Percentiles rank a stretch among this genome's conserved stretches.
phyloP scores from a whole-genome alignment of 2,113 vertebrate genomes.

The Ciconia maguari region DNA sequence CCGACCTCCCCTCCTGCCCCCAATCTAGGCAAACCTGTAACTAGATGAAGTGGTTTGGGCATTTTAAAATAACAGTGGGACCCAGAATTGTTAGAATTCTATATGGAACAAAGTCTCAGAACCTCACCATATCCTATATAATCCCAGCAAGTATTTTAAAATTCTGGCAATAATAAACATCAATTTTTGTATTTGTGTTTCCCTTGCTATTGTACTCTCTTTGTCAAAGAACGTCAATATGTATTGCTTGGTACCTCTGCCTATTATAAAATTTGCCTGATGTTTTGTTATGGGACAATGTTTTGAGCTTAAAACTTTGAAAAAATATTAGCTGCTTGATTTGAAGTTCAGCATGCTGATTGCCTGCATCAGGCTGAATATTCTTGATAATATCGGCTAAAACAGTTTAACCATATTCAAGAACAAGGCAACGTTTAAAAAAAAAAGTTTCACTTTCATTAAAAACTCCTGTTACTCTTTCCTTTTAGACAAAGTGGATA shows the following conservation, averaged over 20 bases:
- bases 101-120: background rate
- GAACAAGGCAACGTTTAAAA: background rate
- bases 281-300: background rate
- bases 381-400: background rate
- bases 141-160: slow-evolving; percentile 18
- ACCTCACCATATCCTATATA: slow-evolving; percentile 6
- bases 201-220: background rate
- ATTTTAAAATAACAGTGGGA: background rate
- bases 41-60: slow-evolving; percentile 19
- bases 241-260: background rate
- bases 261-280: background rate
- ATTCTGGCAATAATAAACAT: background rate
- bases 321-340: background rate
- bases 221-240: background rate
- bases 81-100: slow-evolving; percentile 9
- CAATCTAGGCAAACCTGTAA: background rate
- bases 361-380: background rate
- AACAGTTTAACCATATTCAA: background rate
- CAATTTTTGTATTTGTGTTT: background rate
- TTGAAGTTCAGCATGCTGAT: background rate
- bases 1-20: background rate
- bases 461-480: background rate
- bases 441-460: background rate
- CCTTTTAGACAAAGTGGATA: background rate
- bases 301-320: background rate